Base-by-base conservation (phyloP, 2,888 invertebrate genomes). In the Erpobdella octoculata region DNA sequence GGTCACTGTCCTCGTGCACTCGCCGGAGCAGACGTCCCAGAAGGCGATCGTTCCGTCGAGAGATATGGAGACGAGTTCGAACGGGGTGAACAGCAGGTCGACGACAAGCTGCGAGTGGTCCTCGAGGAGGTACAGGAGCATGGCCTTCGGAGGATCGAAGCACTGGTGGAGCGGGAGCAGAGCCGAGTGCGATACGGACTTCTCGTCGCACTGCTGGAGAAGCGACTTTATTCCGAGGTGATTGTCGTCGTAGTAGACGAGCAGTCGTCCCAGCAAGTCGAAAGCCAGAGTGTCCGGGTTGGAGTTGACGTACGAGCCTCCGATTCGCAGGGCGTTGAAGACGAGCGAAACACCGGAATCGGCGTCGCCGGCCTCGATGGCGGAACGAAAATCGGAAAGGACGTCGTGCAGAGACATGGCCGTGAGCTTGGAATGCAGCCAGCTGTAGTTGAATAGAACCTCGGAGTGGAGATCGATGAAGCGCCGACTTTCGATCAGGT, bases 391-490 rank as follows among this genome's bases (percentile, higher is more conserved):
- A 83, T 96, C 96, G 3, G 92, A 90, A 4, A 96, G 85, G 0
- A 95, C 90, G 0, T 93, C 90, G 83, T 96, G 95, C n/a, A 97
- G 85, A 0, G 95, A 94, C 78, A 94, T 94, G 78, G 93, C 92
- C 76, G 90, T 90, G 1, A 95, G 86, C 80, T 96, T 96, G 0
- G 93, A 93, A 80, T 93, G 93, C 0, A 97, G 86, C 93, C 95
- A 97, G 79, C 92, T 90, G 81, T 95, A 96, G 83, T 95, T 95
- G 83, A 96, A 96, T 0, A 97, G 86, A 0, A 96, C 94, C 79
- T 93, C 88, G 36, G 90, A 89, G 80, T 92, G 93, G 21, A 97
- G 85, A 82, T 95, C 94, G 70, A 90, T 89, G 80, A 92, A 91
- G 21, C 79, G 76, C 5, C 74, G 46, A 67, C 78, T 76, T 33